These are phyloP conservation scores for Lordiphosa stackelbergi DNA, from an alignment of 1,140 invertebrate genomes.

Conservation along the genomic window DNA sequence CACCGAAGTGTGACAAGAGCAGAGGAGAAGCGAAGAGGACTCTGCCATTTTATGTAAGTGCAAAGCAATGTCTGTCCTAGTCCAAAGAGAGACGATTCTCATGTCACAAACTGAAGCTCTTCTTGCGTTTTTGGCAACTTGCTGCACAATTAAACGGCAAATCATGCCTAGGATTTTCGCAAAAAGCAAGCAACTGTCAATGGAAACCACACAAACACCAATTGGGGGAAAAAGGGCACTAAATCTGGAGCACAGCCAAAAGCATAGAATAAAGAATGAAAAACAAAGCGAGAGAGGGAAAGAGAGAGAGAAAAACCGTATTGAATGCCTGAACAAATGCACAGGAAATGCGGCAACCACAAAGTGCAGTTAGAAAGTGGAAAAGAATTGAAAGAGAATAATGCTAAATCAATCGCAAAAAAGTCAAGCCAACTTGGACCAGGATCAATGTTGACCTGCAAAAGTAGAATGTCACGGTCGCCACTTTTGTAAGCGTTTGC, in stretches of 20 bases:
- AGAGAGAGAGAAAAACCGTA: constrained; percentile 6
- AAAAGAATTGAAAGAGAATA: no score
- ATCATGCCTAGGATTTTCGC: constrained; percentile 61
- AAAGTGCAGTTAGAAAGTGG: no score
- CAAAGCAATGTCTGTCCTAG: constrained; percentile 32
- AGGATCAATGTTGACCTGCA: no score
- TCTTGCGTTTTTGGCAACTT: constrained; percentile 50
- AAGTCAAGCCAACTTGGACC: no score
- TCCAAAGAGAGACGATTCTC: constrained; percentile 21
- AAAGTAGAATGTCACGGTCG: no score
- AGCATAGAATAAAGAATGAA: constrained; percentile 29
- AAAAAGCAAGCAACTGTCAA: constrained; percentile 42
- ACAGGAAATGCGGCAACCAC: constrained; percentile 2
- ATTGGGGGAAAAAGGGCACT: constrained; percentile 34
- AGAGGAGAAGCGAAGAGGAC: neutral
- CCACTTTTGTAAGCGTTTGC: no score
- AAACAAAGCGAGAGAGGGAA: constrained; percentile 7
- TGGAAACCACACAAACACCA: constrained; percentile 15
- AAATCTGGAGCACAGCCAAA: constrained; percentile 61
- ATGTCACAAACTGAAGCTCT: constrained; percentile 22
- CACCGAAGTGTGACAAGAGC: neutral
- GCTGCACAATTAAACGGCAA: constrained; percentile 72
- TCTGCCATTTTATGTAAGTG: constrained; percentile 18
- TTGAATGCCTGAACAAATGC: neutral
- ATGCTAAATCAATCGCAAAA: no score